Percentiles rank a stretch among this genome's conserved stretches.
These are phyloP conservation scores for Bufo bufo DNA, from an alignment of 2,113 vertebrate genomes.

Conservation along the genomic window DNA sequence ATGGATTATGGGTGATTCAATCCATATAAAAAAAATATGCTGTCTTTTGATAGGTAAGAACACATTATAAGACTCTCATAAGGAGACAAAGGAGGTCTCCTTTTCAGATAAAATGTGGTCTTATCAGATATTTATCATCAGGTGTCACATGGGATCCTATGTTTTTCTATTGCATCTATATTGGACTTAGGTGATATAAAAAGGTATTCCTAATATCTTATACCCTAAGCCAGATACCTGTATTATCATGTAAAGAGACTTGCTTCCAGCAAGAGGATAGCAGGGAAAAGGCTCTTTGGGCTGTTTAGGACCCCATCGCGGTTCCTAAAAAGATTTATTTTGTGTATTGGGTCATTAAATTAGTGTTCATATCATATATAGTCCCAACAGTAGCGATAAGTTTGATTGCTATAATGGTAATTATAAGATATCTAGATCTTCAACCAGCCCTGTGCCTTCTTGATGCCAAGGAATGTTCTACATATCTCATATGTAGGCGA, in stretches of 20 bases:
- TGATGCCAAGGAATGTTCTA: conserved; percentile 17
- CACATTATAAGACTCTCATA: conserved; percentile 26
- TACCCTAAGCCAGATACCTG: not conserved
- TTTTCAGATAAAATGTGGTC: conserved; percentile 49
- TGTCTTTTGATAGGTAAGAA: conserved; percentile 53
- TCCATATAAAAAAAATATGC: not conserved
- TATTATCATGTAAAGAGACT: not conserved
- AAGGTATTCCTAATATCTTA: not conserved
- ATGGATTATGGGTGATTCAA: not conserved
- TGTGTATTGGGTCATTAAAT: not conserved
- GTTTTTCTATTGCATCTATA: not conserved
- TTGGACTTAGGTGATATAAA: not conserved
- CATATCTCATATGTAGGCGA: not conserved
- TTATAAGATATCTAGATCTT: not conserved
- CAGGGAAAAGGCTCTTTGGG: not conserved
- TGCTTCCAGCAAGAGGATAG: conserved; percentile 17
- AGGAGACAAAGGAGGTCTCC: conserved; percentile 56
- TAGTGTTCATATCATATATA: not conserved
- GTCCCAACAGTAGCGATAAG: not conserved
- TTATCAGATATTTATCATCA: not conserved
- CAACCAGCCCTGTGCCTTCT: conserved; percentile 13
- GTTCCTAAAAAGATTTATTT: not conserved
- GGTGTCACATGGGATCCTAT: not conserved
- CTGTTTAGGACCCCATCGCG: not conserved
- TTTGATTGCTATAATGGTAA: not conserved